Conservation (phyloP, 2,113 vertebrate species). For the Siniperca chuatsi region DNA sequence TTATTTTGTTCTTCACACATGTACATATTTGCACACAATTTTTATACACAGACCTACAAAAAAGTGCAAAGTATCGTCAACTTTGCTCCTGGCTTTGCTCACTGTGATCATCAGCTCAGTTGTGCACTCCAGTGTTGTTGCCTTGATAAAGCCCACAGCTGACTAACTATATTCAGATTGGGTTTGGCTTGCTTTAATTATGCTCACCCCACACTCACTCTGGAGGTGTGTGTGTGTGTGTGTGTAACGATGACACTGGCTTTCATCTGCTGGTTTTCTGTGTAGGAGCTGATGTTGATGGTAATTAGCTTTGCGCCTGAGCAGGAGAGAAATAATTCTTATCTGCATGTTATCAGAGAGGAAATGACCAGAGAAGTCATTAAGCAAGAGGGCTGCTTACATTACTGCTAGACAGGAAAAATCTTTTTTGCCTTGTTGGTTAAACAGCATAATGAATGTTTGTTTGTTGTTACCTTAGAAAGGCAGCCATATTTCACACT, state of each 20-base stretch:
- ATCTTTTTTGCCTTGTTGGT: slow-evolving; percentile 20
- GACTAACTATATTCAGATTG: slow-evolving; percentile 31
- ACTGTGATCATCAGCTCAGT: not conserved
- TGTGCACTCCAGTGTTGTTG: not conserved
- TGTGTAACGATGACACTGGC: slow-evolving; percentile 11
- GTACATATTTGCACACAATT: not conserved
- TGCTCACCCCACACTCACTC: not conserved
- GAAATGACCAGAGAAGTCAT: slow-evolving; percentile 58
- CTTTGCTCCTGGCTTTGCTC: not conserved
- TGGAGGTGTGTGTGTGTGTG: slow-evolving; percentile 20
- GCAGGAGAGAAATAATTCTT: slow-evolving; percentile 18
- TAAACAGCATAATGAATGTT: slow-evolving; percentile 38
- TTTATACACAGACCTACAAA: not conserved
- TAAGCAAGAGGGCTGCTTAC: slow-evolving; percentile 28
- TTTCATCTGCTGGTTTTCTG: slow-evolving; percentile 15
- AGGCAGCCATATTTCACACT: slow-evolving; percentile 14
- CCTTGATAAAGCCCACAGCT: slow-evolving; percentile 12
- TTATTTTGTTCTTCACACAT: not conserved
- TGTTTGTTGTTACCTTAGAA: not conserved
- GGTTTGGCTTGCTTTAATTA: slow-evolving; percentile 19
- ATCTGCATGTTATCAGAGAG: slow-evolving; percentile 27
- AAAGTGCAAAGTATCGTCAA: slow-evolving; percentile 2
- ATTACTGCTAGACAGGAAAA: slow-evolving; percentile 36
- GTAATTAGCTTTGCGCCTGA: slow-evolving; percentile 14
- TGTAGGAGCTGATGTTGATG: slow-evolving; percentile 11